Percentiles rank a stretch among this genome's conserved stretches.
phyloP scores from a whole-genome alignment of 2,888 invertebrate species.

The Microdon myrmicae region DNA sequence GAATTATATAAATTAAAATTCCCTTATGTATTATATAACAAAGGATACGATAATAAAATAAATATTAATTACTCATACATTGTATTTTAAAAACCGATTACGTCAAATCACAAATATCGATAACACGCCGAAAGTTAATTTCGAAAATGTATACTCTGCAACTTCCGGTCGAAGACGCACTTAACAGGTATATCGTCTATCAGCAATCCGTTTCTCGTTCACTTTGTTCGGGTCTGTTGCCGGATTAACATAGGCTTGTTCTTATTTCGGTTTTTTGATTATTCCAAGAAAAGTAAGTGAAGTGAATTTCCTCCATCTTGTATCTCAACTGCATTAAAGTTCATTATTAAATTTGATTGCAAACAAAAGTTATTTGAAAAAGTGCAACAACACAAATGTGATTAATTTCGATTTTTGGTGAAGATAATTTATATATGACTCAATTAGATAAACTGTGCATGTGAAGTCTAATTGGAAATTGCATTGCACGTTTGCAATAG shows the following conservation, averaged over 20 bases:
- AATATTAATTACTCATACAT: background rate
- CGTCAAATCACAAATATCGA: slow-evolving; percentile 5
- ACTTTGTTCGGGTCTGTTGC: slow-evolving; percentile 78
- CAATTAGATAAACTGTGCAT: slow-evolving; percentile 21
- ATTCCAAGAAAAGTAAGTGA: slow-evolving; percentile 40
- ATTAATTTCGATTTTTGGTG: background rate
- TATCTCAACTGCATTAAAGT: slow-evolving; percentile 5
- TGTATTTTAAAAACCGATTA: too few species aligned
- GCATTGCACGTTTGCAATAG: slow-evolving; percentile 13
- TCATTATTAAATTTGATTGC: slow-evolving; percentile 29
- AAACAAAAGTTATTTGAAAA: slow-evolving; percentile 41
- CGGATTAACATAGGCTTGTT: slow-evolving; percentile 70
- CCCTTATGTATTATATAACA: too few species aligned
- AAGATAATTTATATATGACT: too few species aligned
- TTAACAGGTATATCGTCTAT: slow-evolving; percentile 57
- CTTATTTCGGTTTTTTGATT: slow-evolving; percentile 61
- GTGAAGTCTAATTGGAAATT: slow-evolving; percentile 6
- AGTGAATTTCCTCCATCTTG: slow-evolving; percentile 26
- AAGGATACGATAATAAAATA: background rate
- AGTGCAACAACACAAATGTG: slow-evolving; percentile 50
- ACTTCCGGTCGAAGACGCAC: slow-evolving; percentile 52
- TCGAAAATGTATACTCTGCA: slow-evolving; percentile 53
- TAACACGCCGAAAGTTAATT: slow-evolving; percentile 45
- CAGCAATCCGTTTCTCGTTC: slow-evolving; percentile 71
- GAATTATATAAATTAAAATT: background rate